These are phyloP conservation scores for Cercocebus atys DNA, from an alignment of 2,113 vertebrate genomes.

Conservation along the genomic window DNA sequence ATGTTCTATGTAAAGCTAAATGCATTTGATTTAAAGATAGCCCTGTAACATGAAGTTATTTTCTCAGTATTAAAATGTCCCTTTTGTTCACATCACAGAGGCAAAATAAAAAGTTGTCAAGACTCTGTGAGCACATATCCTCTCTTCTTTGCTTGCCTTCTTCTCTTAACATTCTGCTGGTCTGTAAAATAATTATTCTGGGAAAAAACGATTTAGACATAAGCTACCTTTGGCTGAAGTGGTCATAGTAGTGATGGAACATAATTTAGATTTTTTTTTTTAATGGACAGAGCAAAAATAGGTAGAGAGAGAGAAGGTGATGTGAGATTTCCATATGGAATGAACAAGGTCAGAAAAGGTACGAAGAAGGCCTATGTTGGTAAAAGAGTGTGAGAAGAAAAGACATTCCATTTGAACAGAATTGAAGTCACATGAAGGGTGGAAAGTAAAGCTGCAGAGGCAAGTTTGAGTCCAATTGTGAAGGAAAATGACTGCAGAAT, in stretches of 20 bases:
- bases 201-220: neutral
- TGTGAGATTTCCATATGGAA: neutral
- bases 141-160: neutral
- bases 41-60: neutral
- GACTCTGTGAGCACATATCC: neutral
- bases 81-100: neutral
- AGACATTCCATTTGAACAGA: neutral
- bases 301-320: too few species aligned
- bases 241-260: neutral
- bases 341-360: neutral
- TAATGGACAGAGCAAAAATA: neutral
- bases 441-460: neutral
- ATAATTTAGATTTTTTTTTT: neutral
- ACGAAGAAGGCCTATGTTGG: neutral
- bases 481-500: neutral
- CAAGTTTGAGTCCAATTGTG: neutral
- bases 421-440: neutral
- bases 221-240: neutral
- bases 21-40: neutral
- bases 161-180: neutral
- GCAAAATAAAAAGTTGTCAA: neutral
- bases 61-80: neutral
- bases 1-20: neutral
- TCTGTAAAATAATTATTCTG: neutral
- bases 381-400: neutral